These are phyloP conservation scores for Alethe castanea DNA, from an alignment of 2,113 vertebrate genomes.

Conservation along the genomic window DNA sequence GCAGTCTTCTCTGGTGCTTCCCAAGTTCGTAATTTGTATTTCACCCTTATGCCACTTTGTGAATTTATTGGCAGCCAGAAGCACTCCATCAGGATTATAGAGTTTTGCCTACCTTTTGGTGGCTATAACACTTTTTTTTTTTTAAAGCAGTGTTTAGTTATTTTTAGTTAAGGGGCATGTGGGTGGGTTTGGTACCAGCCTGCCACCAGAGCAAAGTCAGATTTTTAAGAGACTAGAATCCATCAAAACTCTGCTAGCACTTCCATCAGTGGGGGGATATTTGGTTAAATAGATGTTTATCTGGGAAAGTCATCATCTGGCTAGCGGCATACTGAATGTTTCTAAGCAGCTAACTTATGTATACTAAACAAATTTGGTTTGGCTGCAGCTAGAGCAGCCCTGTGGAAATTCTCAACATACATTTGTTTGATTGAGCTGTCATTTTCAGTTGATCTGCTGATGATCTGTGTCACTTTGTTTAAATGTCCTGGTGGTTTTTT, in stretches of 20 bases:
- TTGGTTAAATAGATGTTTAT: constrained; percentile 80
- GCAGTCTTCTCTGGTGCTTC: constrained; percentile 42
- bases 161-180: constrained; percentile 44
- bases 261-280: constrained; percentile 69
- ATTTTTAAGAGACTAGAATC: constrained; percentile 65
- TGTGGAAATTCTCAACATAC: constrained; percentile 83
- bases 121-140: constrained; percentile 23
- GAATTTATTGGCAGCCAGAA: constrained; percentile 66
- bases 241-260: constrained; percentile 66
- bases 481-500: constrained; percentile 72
- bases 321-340: constrained; percentile 71
- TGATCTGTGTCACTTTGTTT: constrained; percentile 88
- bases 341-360: constrained; percentile 80
- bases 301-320: constrained; percentile 81
- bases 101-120: constrained; percentile 55
- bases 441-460: constrained; percentile 85
- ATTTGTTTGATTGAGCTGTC: constrained; percentile 87
- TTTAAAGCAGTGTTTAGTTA: constrained; percentile 31
- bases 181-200: constrained; percentile 33
- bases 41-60: constrained; percentile 57
- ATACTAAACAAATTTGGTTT: constrained; percentile 84
- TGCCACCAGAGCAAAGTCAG: constrained; percentile 48
- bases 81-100: constrained; percentile 56
- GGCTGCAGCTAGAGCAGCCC: constrained; percentile 75
- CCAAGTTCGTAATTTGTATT: constrained; percentile 57